Evolutionary conservation across 2,888 invertebrate species (phyloP).

Genomic region (Macaria notata): DNA sequence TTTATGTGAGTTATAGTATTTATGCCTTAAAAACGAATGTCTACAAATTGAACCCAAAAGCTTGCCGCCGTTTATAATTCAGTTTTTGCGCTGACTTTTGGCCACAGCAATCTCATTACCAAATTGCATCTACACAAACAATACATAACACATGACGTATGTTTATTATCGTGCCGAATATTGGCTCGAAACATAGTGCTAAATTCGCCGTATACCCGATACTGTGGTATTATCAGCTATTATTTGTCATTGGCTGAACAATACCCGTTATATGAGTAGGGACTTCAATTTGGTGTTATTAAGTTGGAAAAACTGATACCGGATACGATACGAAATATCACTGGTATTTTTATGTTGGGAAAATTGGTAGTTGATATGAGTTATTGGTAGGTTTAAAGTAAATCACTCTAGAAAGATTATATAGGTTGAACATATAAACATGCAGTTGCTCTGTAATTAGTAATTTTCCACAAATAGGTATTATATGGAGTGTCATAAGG

Average conservation of each 20-base stretch:
- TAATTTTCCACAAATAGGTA: no score
- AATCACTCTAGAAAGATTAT: no score
- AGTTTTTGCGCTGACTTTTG: slow-evolving; percentile 3
- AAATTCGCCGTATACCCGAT: slow-evolving; percentile 77
- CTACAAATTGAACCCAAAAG: no score
- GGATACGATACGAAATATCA: slow-evolving; percentile 5
- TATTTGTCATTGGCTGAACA: slow-evolving; percentile 79
- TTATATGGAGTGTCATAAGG: no score
- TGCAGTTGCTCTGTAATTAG: no score
- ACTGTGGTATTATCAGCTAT: slow-evolving; percentile 79
- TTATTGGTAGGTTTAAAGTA: no score
- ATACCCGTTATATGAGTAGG: slow-evolving; percentile 59
- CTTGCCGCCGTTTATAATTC: background rate
- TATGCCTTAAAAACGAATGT: no score
- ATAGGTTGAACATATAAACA: no score
- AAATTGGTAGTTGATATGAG: no score
- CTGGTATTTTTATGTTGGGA: background rate
- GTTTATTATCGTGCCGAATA: slow-evolving; percentile 78
- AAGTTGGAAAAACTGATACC: slow-evolving; percentile 36
- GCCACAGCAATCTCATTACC: slow-evolving; percentile 23
- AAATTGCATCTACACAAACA: slow-evolving; percentile 31
- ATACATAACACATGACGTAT: slow-evolving; percentile 48
- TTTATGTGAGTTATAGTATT: no score
- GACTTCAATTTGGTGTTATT: slow-evolving; percentile 68
- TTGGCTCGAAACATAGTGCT: slow-evolving; percentile 77